Conservation (phyloP, 2,113 vertebrate species). For the Anarrhichthys ocellatus region DNA sequence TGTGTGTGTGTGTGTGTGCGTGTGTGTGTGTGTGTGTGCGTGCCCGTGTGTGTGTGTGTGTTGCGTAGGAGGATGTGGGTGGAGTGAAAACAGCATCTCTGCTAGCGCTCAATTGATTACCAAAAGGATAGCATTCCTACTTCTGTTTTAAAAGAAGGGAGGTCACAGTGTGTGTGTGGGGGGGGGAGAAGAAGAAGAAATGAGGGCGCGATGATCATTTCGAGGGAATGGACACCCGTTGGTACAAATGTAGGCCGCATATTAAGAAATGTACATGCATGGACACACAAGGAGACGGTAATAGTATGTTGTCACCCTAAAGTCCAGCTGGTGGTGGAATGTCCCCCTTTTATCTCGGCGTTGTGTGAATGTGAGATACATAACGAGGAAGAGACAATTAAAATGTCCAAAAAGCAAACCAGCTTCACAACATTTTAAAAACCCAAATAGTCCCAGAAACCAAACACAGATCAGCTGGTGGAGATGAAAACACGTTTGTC, state of each 20-base stretch:
- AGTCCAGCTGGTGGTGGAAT: conserved; percentile 48
- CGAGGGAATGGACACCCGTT: background rate
- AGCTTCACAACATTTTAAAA: background rate
- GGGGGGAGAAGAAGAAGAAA: no score
- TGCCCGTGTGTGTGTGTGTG: conserved; percentile 44
- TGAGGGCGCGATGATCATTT: background rate
- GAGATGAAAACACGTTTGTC: background rate
- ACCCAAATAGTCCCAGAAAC: background rate
- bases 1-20: background rate
- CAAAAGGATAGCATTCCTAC: conserved; percentile 37
- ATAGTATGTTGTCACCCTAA: conserved; percentile 47
- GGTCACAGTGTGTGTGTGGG: background rate
- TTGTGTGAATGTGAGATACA: background rate
- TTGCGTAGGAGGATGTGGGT: conserved; percentile 75
- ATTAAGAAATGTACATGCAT: background rate
- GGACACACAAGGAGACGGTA: conserved; percentile 29
- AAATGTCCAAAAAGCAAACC: conserved; percentile 2
- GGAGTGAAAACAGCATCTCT: conserved; percentile 69
- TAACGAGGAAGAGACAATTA: conserved; percentile 15
- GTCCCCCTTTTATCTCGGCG: background rate
- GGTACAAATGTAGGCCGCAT: background rate
- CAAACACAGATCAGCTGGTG: background rate
- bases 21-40: conserved; percentile 28
- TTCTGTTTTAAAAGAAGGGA: conserved; percentile 10
- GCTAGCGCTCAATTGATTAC: conserved; percentile 57